Percentiles rank a stretch among this genome's conserved stretches.
These are phyloP conservation scores for Odontocolon sp. DNA, from an alignment of 2,888 invertebrate species.

Conservation along the genomic window DNA sequence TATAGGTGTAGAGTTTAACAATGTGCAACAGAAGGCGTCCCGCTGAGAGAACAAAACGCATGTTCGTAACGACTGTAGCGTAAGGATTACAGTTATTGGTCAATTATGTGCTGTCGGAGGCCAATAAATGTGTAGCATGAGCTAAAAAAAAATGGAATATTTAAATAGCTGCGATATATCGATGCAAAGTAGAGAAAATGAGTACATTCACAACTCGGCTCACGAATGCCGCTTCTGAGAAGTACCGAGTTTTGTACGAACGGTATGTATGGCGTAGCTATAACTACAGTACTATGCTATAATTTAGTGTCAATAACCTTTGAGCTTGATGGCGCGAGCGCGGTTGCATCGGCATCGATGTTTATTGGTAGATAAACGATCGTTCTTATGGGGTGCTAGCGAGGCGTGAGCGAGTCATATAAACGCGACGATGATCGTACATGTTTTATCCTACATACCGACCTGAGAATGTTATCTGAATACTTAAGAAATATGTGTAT, in stretches of 20 bases:
- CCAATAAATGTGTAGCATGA: too few species aligned
- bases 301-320: slow-evolving; percentile 2
- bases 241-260: too few species aligned
- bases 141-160: not conserved
- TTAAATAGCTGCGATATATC: not conserved
- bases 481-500: too few species aligned
- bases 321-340: not conserved
- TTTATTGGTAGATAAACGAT: slow-evolving; percentile 3
- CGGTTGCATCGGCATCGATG: not conserved
- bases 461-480: too few species aligned
- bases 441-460: too few species aligned
- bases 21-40: too few species aligned
- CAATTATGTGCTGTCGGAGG: slow-evolving; percentile 2
- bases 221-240: slow-evolving; percentile 3
- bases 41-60: too few species aligned
- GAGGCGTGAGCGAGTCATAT: too few species aligned
- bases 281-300: not conserved
- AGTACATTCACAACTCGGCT: not conserved
- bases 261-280: too few species aligned
- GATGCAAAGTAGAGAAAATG: not conserved
- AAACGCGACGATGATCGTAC: too few species aligned
- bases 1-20: too few species aligned
- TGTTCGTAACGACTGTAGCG: too few species aligned
- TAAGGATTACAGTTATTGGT: not conserved
- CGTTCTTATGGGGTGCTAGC: not conserved